These are phyloP conservation scores for Oophaga pumilio DNA, from an alignment of 2,113 vertebrate species.

Conservation along the genomic window DNA sequence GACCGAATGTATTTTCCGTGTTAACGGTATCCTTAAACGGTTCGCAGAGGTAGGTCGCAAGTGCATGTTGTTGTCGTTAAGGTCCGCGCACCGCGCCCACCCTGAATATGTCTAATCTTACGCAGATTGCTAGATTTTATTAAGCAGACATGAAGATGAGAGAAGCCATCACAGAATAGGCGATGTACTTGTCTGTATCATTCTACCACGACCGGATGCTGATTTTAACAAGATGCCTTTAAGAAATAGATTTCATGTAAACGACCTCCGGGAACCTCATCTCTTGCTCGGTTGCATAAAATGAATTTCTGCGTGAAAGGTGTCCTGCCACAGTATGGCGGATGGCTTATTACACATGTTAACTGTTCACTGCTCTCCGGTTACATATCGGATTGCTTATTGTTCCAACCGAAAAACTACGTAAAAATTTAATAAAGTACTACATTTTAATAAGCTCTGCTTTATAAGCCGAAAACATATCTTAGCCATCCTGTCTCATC, in stretches of 20 bases:
- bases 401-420: not conserved
- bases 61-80: conserved; percentile 73
- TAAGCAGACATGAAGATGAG: not conserved
- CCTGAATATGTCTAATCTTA: conserved; percentile 7
- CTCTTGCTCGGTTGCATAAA: conserved; percentile 7
- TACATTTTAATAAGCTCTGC: not conserved
- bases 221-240: conserved; percentile 1
- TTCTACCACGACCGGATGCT: not conserved
- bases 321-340: conserved; percentile 33
- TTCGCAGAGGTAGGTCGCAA: conserved; percentile 77
- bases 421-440: not conserved
- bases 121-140: not conserved
- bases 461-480: not conserved
- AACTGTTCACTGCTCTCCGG: conserved; percentile 42
- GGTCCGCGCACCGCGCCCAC: not conserved
- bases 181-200: conserved; percentile 4
- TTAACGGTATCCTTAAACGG: conserved; percentile 72
- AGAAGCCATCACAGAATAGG: not conserved
- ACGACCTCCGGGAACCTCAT: not conserved
- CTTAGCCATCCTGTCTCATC: not conserved
- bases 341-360: conserved; percentile 22
- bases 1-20: conserved; percentile 71
- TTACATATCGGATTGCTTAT: not conserved
- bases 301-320: conserved; percentile 31
- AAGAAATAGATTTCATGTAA: conserved; percentile 16